These are phyloP conservation scores for Phorcus lineatus DNA, from an alignment of 2,888 invertebrate species.

Conservation along the genomic window DNA sequence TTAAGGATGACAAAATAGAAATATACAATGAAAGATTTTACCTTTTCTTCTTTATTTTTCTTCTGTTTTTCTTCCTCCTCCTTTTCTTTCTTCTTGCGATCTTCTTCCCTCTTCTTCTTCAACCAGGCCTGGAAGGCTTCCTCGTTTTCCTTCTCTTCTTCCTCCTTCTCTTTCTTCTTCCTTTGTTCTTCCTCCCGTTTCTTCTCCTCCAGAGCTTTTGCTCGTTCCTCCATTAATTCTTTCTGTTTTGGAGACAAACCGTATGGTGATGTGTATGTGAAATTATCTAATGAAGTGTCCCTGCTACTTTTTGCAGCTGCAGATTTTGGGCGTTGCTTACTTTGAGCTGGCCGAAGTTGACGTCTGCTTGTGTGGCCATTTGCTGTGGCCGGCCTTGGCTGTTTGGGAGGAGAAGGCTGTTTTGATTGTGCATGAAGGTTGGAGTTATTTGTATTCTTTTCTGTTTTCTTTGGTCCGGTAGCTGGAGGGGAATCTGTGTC, in stretches of 20 bases:
- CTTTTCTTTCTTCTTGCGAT: constrained; percentile 42
- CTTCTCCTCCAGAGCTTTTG: constrained; percentile 51
- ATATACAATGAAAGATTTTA: constrained; percentile 38
- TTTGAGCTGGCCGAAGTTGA: constrained; percentile 42
- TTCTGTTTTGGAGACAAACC: constrained; percentile 64
- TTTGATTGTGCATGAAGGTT: constrained; percentile 13
- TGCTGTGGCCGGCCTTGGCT: constrained; percentile 25
- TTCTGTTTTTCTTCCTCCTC: constrained; percentile 49
- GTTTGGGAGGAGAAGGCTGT: constrained; percentile 55
- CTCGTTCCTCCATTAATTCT: constrained; percentile 50
- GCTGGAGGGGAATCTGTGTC: neutral
- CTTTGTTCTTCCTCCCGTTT: constrained; percentile 53
- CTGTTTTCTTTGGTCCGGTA: neutral
- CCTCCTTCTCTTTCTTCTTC: constrained; percentile 58
- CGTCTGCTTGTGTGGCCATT: constrained; percentile 33
- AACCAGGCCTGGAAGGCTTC: constrained; percentile 67
- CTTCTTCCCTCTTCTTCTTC: constrained; percentile 52
- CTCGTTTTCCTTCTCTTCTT: constrained; percentile 54
- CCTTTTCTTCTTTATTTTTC: constrained; percentile 51
- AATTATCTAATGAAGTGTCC: constrained; percentile 45
- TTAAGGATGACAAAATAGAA: too few relatives aligned
- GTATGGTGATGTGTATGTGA: constrained; percentile 69
- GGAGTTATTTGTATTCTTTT: constrained; percentile 13
- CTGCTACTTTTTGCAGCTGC: constrained; percentile 39
- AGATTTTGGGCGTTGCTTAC: constrained; percentile 60